A percentile compares a stretch with the other conserved stretches of the same genome.
Evolutionary conservation across 2,113 vertebrate species (phyloP).

Genomic region (Dipodomys ordii): DNA sequence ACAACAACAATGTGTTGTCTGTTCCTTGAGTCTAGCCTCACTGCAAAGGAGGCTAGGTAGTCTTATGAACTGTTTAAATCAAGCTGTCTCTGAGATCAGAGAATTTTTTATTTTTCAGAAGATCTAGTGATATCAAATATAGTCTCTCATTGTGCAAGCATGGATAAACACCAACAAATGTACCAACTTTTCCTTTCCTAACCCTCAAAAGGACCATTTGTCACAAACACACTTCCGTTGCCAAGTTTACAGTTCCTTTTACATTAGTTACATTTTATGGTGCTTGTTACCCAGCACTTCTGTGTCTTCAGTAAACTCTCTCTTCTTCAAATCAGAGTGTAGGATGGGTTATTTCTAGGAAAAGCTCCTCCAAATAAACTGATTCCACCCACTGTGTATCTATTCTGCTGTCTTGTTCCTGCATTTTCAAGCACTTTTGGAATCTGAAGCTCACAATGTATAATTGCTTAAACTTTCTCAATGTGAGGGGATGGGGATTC

Average conservation of each 20-base stretch:
- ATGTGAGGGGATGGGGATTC: background rate
- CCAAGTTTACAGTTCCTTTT: constrained; percentile 75
- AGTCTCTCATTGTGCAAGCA: background rate
- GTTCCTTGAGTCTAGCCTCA: background rate
- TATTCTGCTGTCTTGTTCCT: constrained; percentile 71
- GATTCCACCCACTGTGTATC: constrained; percentile 69
- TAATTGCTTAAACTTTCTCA: constrained; percentile 62
- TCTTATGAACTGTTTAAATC: constrained; percentile 30
- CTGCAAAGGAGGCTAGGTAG: background rate
- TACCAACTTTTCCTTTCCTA: constrained; percentile 1
- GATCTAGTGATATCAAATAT: background rate
- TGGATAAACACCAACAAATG: constrained; percentile 34
- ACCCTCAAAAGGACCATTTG: constrained; percentile 34
- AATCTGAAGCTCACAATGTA: constrained; percentile 65
- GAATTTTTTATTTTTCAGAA: constrained; percentile 13
- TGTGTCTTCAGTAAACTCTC: constrained; percentile 75
- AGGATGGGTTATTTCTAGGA: constrained; percentile 79
- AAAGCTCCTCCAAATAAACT: constrained; percentile 77
- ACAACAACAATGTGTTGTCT: background rate
- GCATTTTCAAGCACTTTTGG: constrained; percentile 65
- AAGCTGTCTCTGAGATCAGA: background rate
- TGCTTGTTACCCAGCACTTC: constrained; percentile 66
- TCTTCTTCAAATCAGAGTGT: constrained; percentile 76
- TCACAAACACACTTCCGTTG: constrained; percentile 52
- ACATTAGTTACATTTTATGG: constrained; percentile 59